phyloP scores from a whole-genome alignment of 2,113 vertebrate genomes.

The Anarrhichthys ocellatus region DNA sequence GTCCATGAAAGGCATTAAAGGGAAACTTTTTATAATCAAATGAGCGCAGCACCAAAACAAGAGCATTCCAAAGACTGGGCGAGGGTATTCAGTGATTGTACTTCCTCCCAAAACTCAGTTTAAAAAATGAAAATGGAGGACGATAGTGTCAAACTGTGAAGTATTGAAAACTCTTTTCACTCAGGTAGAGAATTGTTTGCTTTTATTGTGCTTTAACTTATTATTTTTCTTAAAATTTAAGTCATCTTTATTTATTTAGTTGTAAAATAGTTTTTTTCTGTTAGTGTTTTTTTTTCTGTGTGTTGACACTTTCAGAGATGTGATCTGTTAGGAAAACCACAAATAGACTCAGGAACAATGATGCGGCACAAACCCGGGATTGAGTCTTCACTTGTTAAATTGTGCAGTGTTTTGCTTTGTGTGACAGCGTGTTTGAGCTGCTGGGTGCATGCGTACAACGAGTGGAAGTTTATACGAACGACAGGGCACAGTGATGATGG shows the following conservation, averaged over 20 bases:
- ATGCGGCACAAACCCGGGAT: not conserved
- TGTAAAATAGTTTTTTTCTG: constrained; percentile 36
- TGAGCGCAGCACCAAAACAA: constrained; percentile 79
- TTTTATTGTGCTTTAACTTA: constrained; percentile 77
- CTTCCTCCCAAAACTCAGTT: constrained; percentile 52
- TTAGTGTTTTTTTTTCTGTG: constrained; percentile 22
- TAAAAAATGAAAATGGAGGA: constrained; percentile 22
- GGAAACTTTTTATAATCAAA: constrained; percentile 45
- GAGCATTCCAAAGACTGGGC: constrained; percentile 79
- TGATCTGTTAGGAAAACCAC: constrained; percentile 11
- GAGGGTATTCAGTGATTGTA: constrained; percentile 58
- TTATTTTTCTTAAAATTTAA: constrained; percentile 57
- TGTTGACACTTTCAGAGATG: constrained; percentile 34
- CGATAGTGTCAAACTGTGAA: constrained; percentile 71
- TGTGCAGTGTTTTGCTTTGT: constrained; percentile 41
- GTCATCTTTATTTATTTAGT: constrained; percentile 73
- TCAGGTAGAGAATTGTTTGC: constrained; percentile 74
- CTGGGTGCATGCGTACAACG: constrained; percentile 10
- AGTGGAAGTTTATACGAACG: constrained; percentile 8
- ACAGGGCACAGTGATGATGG: constrained; percentile 28
- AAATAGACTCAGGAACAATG: constrained; percentile 45
- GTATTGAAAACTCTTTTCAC: constrained; percentile 66
- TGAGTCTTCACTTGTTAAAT: constrained; percentile 16
- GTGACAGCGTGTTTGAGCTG: constrained; percentile 36
- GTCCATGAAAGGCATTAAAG: not conserved